Evolutionary conservation across 2,888 invertebrate genomes (phyloP), one percentile per base, ranked within the genome.

Genomic region (Slavum lentiscoides): DNA sequence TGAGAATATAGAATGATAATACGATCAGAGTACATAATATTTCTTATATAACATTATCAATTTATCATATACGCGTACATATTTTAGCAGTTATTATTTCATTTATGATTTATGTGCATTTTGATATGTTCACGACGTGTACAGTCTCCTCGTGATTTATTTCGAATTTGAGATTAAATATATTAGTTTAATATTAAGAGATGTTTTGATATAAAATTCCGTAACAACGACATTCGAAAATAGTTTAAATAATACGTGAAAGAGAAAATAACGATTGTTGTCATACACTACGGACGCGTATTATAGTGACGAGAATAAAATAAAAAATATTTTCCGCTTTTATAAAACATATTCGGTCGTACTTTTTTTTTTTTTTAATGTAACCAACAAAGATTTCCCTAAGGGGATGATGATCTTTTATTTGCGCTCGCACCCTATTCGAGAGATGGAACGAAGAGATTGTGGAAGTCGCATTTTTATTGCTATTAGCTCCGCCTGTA

Each of bases 351-450:
- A 70, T 70, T 53, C 8, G 39, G 1, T 43, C 58, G 23, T 75
- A 19, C 19, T 64, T 77, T 68, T n/a, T 53, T 80, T 19, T 64
- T 70, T 68, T 30, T 53, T 70, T 80, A 80, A 80, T 64, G 70
- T 80, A 55, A 55, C 77, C 62, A 69, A 37, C 70, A 80, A 70
- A 77, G 62, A 80, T 80, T 80, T 80, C 77, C 77, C 77, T 55
- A 15, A 64, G 70, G 77, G 64, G 17, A 39, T 70, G 30, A 30
- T 30, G 70, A 80, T 80, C 21, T 80, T 70, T 62, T 77, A 69
- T 77, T 69, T 69, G 69, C 7, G 69, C 7, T 61, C 21, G 61
- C 61, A 53, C 68, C 69, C 77, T 67, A 53, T 37, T 61, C 21
- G 21, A 9, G 21, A 13, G 23, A 62, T 53, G 30, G 11, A 77